phyloP scores from a whole-genome alignment of 1,140 invertebrate genomes.

The Aleiodes sp. region DNA sequence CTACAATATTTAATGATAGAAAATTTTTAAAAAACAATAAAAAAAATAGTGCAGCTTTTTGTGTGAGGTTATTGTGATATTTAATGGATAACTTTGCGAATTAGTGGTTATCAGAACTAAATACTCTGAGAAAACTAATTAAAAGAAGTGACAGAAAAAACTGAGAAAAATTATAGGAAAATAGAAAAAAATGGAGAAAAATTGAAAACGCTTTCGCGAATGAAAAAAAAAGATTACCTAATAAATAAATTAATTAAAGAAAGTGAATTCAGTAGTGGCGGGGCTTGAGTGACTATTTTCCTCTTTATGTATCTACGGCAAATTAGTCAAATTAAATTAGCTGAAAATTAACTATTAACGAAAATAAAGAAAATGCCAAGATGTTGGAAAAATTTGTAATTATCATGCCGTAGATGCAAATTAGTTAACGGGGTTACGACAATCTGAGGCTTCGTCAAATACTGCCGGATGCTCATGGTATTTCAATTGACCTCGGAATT shows the following conservation, averaged over 20 bases:
- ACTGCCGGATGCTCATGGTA: conserved; percentile 57
- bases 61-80: conserved; percentile 64
- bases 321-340: conserved; percentile 35
- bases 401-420: conserved; percentile 7
- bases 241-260: conserved; percentile 26
- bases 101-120: conserved; percentile 36
- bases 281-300: conserved; percentile 42
- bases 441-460: conserved; percentile 66
- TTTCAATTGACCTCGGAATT: conserved; percentile 47
- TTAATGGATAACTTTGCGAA: conserved; percentile 53
- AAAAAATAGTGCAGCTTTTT: conserved; percentile 55
- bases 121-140: conserved; percentile 28
- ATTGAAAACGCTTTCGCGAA: conserved; percentile 16
- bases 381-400: not conserved
- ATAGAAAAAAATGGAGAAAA: conserved; percentile 27
- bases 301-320: conserved; percentile 20
- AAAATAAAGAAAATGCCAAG: conserved; percentile 19
- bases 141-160: not conserved
- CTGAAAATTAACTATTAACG: conserved; percentile 26
- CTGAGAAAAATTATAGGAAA: conserved; percentile 2
- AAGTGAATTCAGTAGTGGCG: conserved; percentile 45
- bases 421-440: conserved; percentile 52
- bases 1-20: conserved; percentile 37
- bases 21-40: conserved; percentile 35
- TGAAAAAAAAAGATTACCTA: conserved; percentile 29